Percentiles rank a stretch among this genome's conserved stretches.
phyloP scores from a whole-genome alignment of 2,888 invertebrate genomes.

The Ellobium chinense region DNA sequence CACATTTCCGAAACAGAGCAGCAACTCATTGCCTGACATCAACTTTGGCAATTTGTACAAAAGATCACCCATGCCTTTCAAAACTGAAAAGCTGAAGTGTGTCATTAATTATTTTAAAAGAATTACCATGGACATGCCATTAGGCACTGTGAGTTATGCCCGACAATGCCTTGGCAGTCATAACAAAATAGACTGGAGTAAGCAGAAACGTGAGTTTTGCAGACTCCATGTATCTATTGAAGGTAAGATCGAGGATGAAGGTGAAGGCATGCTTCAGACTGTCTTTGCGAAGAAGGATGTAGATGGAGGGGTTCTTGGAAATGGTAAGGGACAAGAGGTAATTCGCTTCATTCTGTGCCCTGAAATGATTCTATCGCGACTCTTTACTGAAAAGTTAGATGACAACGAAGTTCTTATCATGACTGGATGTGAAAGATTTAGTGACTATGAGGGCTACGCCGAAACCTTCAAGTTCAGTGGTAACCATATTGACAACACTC shows the following conservation, averaged over 20 bases:
- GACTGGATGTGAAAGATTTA: slow-evolving; percentile 88
- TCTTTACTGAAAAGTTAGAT: slow-evolving; percentile 88
- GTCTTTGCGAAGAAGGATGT: slow-evolving; percentile 97
- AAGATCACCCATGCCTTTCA: slow-evolving; percentile 50
- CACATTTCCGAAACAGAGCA: too few relatives aligned
- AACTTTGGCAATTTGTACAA: slow-evolving; percentile 83
- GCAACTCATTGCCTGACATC: too few relatives aligned
- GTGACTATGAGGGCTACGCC: slow-evolving; percentile 87
- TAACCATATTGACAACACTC: slow-evolving; percentile 83
- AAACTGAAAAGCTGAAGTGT: slow-evolving; percentile 91
- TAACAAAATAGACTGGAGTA: slow-evolving; percentile 78
- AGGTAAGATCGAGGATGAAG: slow-evolving; percentile 92
- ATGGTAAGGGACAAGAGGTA: slow-evolving; percentile 98
- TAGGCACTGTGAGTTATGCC: slow-evolving; percentile 89
- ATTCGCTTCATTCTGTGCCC: slow-evolving; percentile 97
- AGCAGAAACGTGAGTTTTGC: slow-evolving; percentile 82
- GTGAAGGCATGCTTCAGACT: slow-evolving; percentile 87
- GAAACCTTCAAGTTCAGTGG: slow-evolving; percentile 89
- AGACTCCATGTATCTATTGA: slow-evolving; percentile 86
- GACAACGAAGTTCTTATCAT: slow-evolving; percentile 92
- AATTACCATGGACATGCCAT: slow-evolving; percentile 86
- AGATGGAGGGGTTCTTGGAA: slow-evolving; percentile 94
- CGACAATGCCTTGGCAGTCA: slow-evolving; percentile 83
- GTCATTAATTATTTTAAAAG: slow-evolving; percentile 92
- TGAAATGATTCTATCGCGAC: slow-evolving; percentile 91